Base-by-base conservation (phyloP, 2,113 vertebrate genomes). In the Oryzias javanicus region DNA sequence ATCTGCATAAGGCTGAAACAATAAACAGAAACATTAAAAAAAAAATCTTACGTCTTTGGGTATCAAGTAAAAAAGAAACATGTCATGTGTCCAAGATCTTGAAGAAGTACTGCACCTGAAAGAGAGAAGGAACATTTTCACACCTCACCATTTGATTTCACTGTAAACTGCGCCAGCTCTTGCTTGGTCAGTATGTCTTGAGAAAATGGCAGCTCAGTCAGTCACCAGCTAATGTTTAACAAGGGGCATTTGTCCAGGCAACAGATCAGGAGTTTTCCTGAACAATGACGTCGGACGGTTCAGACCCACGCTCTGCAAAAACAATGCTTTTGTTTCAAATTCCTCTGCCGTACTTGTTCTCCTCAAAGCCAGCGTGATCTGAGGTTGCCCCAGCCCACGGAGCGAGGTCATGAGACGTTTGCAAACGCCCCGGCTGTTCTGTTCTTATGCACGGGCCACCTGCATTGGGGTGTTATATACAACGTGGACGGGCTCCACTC, bases 91-190 rank as follows among this genome's bases (percentile, higher is more conserved):
- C 94, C 90, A 98, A 65, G 73, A 97, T 96, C 91, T 92, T 95
- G 93, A 97, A 98, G 89, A 98, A 98, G 76, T 98, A 98, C 73
- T 98, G 94, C 53, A 98, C 94, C 96, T 98, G 57, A 48, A 83
- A 70, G 77, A 69, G 45, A 72, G 79, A 48, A 48, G 41, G 16
- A 2, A 47, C 45, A 53, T 18, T 0, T 47, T 18, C 19, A 35
- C 35, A 12, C 35, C 29, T 35, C 35, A 35, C 10, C 3, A 10
- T 35, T 35, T 35, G 8, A 35, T 35, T 10, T 35, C 35, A 35
- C 35, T 35, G 35, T 3, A 12, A 35, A 35, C 55, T 49, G 56
- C 19, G 44, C 56, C 55, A 54, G 66, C 50, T 15, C 63, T 57
- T 63, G 73, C 48, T 42, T 52, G 64, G 55, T 70, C 63, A 59